These are phyloP conservation scores for Cylas formicarius DNA, from an alignment of 1,140 invertebrate species.

Conservation along the genomic window DNA sequence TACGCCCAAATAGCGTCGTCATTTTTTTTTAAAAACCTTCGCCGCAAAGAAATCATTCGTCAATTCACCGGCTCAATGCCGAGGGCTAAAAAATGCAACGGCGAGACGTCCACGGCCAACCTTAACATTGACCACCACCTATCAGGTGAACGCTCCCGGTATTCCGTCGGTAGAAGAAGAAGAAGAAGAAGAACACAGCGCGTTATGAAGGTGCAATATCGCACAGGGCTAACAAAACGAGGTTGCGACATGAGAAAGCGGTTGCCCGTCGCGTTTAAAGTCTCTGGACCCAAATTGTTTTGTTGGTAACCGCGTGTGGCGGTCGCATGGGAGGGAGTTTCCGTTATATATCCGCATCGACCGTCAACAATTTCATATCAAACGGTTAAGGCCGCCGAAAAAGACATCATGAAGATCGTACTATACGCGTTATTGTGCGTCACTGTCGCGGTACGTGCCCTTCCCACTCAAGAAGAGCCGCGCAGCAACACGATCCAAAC, in stretches of 20 bases:
- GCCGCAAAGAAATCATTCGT: too few relatives aligned
- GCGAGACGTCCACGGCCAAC: too few relatives aligned
- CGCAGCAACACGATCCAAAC: slow-evolving; percentile 52
- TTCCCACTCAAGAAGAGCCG: slow-evolving; percentile 58
- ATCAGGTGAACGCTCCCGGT: too few relatives aligned
- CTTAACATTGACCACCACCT: slow-evolving; percentile 6
- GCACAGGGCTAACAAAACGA: slow-evolving; percentile 35
- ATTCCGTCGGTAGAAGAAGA: slow-evolving; percentile 7
- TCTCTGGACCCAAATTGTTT: slow-evolving; percentile 42
- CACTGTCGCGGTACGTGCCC: slow-evolving; percentile 47
- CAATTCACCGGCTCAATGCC: too few relatives aligned
- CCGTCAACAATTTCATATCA: slow-evolving; percentile 34
- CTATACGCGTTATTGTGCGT: slow-evolving; percentile 44
- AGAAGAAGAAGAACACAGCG: slow-evolving; percentile 24
- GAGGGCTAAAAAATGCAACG: too few relatives aligned
- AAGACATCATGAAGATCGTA: slow-evolving; percentile 4
- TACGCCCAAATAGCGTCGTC: too few relatives aligned
- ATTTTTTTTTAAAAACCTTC: too few relatives aligned
- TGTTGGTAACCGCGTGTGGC: slow-evolving; percentile 25
- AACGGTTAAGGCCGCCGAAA: background rate
- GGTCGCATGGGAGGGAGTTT: slow-evolving; percentile 33
- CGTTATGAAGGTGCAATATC: slow-evolving; percentile 29
- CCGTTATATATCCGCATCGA: slow-evolving; percentile 39
- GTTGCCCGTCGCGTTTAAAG: slow-evolving; percentile 40
- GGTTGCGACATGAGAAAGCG: slow-evolving; percentile 42